Percentiles rank a stretch among this genome's conserved stretches.
phyloP scores from a whole-genome alignment of 2,888 invertebrate species.

The Heliconius hortense region DNA sequence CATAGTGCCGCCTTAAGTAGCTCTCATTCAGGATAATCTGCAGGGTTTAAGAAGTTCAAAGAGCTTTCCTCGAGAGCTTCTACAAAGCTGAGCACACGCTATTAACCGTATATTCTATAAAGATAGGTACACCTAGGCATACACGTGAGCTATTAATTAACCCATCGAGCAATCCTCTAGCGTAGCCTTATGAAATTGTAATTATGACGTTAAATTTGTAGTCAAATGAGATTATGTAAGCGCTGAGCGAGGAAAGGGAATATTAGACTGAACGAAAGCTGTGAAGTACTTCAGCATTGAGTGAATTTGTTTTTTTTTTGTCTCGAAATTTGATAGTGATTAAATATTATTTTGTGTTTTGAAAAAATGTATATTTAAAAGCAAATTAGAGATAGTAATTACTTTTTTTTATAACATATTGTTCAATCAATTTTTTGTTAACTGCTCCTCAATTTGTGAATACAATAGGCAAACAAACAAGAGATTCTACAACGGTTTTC shows the following conservation, averaged over 20 bases:
- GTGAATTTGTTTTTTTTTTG: constrained; percentile 25
- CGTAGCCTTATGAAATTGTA: constrained; percentile 28
- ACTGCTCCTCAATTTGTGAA: not conserved
- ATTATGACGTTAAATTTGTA: constrained; percentile 35
- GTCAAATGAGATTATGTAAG: constrained; percentile 29
- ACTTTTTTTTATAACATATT: not conserved
- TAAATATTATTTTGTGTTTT: not conserved
- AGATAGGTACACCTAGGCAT: constrained; percentile 5
- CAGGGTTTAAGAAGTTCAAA: constrained; percentile 29
- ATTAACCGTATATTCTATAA: constrained; percentile 23
- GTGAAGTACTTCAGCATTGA: constrained; percentile 20
- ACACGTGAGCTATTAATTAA: constrained; percentile 32
- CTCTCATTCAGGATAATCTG: constrained; percentile 34
- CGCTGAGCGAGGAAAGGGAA: constrained; percentile 26
- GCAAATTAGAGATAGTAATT: not conserved
- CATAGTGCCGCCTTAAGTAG: constrained; percentile 14
- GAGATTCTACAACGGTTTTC: not conserved
- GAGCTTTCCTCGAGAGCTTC: constrained; percentile 23
- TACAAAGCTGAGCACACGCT: constrained; percentile 27
- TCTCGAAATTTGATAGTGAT: not conserved
- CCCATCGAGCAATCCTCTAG: constrained; percentile 25
- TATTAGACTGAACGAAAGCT: constrained; percentile 24
- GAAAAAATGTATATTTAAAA: not conserved
- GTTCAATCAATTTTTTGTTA: not conserved
- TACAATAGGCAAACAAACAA: not conserved